Conservation (phyloP, 2,888 invertebrate species). For the Dicranocentrus wangi region DNA sequence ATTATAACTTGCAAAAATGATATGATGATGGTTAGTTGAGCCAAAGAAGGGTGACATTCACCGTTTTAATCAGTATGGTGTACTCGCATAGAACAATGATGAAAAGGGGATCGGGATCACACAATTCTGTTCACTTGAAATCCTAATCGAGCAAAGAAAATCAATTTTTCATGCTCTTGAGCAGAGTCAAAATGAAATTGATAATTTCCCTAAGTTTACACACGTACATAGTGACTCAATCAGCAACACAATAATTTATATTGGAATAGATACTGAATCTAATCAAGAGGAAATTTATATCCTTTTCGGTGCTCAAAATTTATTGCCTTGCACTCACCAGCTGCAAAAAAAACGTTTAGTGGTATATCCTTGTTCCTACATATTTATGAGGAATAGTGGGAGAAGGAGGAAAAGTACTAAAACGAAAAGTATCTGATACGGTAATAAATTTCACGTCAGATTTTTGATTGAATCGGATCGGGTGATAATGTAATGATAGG, state of each 20-base stretch:
- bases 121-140: constrained; percentile 40
- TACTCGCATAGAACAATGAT: too few species aligned
- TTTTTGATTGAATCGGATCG: constrained; percentile 31
- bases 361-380: constrained; percentile 46
- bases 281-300: constrained; percentile 52
- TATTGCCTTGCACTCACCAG: constrained; percentile 24
- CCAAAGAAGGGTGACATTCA: too few species aligned
- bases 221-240: too few species aligned
- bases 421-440: constrained; percentile 39
- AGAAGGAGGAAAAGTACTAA: constrained; percentile 18
- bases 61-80: too few species aligned
- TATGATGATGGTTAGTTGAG: not conserved
- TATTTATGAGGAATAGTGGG: constrained; percentile 51
- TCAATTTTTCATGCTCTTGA: constrained; percentile 53
- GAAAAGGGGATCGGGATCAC: constrained; percentile 20
- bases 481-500: not conserved
- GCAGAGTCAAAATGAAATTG: constrained; percentile 48
- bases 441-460: constrained; percentile 54
- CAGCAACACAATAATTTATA: not conserved
- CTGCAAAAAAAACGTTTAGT: constrained; percentile 51
- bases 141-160: constrained; percentile 57
- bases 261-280: constrained; percentile 37
- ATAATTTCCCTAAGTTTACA: constrained; percentile 28
- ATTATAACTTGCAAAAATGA: constrained; percentile 1
- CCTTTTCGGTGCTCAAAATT: constrained; percentile 27